phyloP scores from a whole-genome alignment of 1,140 invertebrate genomes.

The Drosophila eugracilis region DNA sequence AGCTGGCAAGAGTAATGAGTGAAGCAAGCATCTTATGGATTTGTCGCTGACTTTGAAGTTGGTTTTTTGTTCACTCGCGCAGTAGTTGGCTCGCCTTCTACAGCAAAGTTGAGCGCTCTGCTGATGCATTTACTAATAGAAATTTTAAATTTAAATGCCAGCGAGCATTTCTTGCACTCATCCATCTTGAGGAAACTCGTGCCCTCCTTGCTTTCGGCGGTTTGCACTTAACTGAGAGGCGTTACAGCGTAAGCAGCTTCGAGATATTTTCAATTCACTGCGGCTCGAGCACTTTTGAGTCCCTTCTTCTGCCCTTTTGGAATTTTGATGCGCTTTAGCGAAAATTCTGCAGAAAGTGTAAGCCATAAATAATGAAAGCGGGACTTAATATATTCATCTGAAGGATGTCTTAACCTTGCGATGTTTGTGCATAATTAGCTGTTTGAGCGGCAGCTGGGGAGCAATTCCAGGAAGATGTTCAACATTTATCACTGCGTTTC shows the following conservation, averaged over 20 bases:
- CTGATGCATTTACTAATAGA: constrained; percentile 45
- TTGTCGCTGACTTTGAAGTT: constrained; percentile 61
- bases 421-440: constrained; percentile 30
- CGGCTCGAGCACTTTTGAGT: constrained; percentile 18
- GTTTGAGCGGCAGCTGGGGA: neutral
- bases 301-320: constrained; percentile 1
- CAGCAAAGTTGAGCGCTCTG: constrained; percentile 38
- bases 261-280: constrained; percentile 57
- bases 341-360: constrained; percentile 28
- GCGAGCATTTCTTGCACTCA: constrained; percentile 29
- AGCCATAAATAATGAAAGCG: constrained; percentile 46
- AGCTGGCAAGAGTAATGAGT: constrained; percentile 50
- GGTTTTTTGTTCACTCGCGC: constrained; percentile 20
- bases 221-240: constrained; percentile 59
- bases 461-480: constrained; percentile 6
- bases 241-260: constrained; percentile 65
- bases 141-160: constrained; percentile 52
- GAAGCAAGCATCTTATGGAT: constrained; percentile 54
- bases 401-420: constrained; percentile 29
- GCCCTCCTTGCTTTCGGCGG: constrained; percentile 31
- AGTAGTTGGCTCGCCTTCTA: neutral
- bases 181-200: constrained; percentile 32
- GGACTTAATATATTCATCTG: constrained; percentile 40
- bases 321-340: constrained; percentile 27
- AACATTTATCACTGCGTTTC: neutral